Percentiles rank a stretch among this genome's conserved stretches.
These are phyloP conservation scores for Eupelmus urozonus DNA, from an alignment of 2,888 invertebrate genomes.

Conservation along the genomic window DNA sequence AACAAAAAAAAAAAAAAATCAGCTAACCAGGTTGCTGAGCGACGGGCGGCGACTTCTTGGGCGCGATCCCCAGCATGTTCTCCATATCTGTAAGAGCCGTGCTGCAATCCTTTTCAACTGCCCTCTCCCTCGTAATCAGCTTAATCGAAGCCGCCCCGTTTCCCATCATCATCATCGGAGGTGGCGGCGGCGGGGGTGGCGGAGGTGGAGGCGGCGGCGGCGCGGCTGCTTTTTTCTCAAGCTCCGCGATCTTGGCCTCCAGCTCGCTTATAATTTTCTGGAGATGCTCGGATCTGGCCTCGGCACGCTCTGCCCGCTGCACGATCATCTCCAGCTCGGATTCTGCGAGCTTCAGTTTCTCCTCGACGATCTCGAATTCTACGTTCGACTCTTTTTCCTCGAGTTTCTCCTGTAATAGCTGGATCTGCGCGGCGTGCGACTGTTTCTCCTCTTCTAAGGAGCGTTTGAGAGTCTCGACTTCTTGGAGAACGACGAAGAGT, in stretches of 20 bases:
- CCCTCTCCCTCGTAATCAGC: constrained; percentile 72
- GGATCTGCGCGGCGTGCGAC: constrained; percentile 80
- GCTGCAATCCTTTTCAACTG: constrained; percentile 64
- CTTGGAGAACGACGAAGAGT: constrained; percentile 78
- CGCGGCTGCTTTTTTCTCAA: constrained; percentile 69
- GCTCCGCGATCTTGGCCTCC: constrained; percentile 68
- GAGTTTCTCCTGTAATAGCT: constrained; percentile 82
- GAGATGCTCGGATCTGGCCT: constrained; percentile 75
- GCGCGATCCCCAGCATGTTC: constrained; percentile 79
- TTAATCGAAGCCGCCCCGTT: constrained; percentile 67
- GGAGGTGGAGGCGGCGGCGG: constrained; percentile 78
- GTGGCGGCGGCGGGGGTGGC: constrained; percentile 77
- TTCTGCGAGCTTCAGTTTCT: constrained; percentile 84
- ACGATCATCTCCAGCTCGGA: constrained; percentile 83
- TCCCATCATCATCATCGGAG: constrained; percentile 72
- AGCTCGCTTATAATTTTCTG: constrained; percentile 66
- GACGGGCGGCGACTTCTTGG: constrained; percentile 80
- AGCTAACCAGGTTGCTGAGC: constrained; percentile 79
- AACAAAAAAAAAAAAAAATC: too few relatives aligned
- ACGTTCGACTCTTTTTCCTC: constrained; percentile 84
- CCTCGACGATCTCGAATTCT: constrained; percentile 84
- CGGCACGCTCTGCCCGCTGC: constrained; percentile 82
- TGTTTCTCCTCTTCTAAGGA: constrained; percentile 82
- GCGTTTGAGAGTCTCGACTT: constrained; percentile 82
- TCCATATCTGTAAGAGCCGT: constrained; percentile 80